phyloP scores from a whole-genome alignment of 2,113 vertebrate genomes.

The Halichoerus grypus region DNA sequence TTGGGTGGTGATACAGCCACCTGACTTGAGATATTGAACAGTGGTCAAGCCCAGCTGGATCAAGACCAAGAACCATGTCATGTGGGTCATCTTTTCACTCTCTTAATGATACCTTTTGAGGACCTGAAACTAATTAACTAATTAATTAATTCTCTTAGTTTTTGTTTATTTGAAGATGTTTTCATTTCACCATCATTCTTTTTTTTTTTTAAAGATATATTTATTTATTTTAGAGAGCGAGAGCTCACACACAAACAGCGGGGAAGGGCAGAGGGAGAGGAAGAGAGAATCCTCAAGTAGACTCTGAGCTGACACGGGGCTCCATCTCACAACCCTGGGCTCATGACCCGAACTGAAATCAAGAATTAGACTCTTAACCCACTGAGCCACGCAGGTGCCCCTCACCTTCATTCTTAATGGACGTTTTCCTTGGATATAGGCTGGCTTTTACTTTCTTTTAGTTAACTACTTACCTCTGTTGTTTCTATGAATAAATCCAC shows the following conservation, averaged over 20 bases:
- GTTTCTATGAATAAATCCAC: neutral
- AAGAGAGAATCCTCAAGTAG: too few species aligned
- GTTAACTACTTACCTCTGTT: neutral
- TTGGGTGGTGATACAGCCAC: too few species aligned
- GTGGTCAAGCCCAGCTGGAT: neutral
- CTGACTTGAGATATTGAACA: neutral
- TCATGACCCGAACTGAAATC: too few species aligned
- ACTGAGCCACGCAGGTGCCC: too few species aligned
- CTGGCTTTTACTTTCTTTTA: neutral
- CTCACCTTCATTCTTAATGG: neutral
- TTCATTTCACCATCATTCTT: neutral
- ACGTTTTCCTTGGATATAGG: neutral
- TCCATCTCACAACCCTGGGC: too few species aligned
- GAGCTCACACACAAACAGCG: neutral
- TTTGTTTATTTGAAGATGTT: neutral
- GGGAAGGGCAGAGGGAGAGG: too few species aligned
- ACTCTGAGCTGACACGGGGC: too few species aligned
- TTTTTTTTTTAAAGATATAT: neutral
- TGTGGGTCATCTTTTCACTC: neutral
- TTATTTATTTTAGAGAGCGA: neutral
- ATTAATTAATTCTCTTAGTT: neutral
- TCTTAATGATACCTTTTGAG: neutral
- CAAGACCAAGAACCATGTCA: neutral
- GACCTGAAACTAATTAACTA: neutral
- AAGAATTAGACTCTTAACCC: too few species aligned